Base-by-base conservation (phyloP, 2,113 vertebrate species). In the Propithecus coquereli region DNA sequence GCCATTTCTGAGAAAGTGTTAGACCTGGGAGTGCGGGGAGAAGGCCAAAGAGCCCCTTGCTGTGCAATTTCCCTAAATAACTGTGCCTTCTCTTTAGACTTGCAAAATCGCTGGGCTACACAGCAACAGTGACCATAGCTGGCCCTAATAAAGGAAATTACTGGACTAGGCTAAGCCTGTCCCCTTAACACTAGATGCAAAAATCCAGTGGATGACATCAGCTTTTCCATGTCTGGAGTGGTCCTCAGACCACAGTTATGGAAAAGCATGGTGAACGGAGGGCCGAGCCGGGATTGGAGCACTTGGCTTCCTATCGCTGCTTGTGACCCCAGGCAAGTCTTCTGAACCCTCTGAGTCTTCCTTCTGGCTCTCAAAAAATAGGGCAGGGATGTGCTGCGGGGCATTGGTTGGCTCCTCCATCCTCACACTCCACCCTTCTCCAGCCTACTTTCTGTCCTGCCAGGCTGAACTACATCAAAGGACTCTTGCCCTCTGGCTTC, bases 1-100 rank as follows among this genome's bases (percentile, higher is more conserved):
- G 71, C 6, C 70, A 37, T 79, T 90, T 73, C 79, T 90, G 85
- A 92, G 63, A 87, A 86, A 63, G 74, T 1, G 9, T 94, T 50
- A 89, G 47, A 87, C 40, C 87, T 83, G 13, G 14, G n/a, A 54
- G 34, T n/a, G 18, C 12, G 30, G 37, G 50, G 17, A 65, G 70
- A 71, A 40, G 34, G 14, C 73, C 79, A 50, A 50, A 74, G 66
- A 13, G 22, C 23, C 34, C 81, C 45, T 34, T 14, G 30, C 40
- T 25, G 70, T 52, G 20, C 34, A 59, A 1, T 16, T 52, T 47
- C 82, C 88, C 54, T 52, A 47, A 47, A 90, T n/a, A 93, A 57
- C 23, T 91, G 34, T 54, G 20, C n/a, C 76, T 20, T 80, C 63
- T 52, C 63, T 57, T 71, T 73, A 61, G 52, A 76, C 16, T 17